Base-by-base conservation (phyloP, 2,113 vertebrate genomes). In the Odontesthes bonariensis region DNA sequence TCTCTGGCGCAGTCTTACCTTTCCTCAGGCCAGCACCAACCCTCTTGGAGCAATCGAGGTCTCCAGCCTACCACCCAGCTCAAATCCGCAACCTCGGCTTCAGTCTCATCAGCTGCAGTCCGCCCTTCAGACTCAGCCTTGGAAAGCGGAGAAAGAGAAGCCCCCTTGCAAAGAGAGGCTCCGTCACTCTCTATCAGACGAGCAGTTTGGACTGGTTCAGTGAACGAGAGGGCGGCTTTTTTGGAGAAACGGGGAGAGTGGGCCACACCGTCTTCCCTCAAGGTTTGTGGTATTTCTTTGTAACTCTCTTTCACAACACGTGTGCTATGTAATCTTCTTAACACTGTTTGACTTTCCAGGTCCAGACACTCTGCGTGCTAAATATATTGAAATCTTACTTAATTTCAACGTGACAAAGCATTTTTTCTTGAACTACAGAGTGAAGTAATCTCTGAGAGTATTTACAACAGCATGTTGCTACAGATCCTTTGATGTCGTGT, bases 231-330 rank as follows among this genome's bases (percentile, higher is more conserved):
- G 72, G 64, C 86, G 1, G 82, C 84, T 19, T 85, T 91, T 55
- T 20, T 87, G 31, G 86, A 92, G 47, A 90, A 83, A 83, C 77
- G 33, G 19, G 69, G 77, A 4, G 88, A 90, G 20, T 70, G 77
- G 85, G 77, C 72, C 9, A 1, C 71, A 23, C 35, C 82, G 6
- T 19, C 72, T 57, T 88, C 59, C 63, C 53, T 58, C 75, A 93
- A 92, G 85, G 82, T 79, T 82, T 64, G 87, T 89, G 58, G 63
- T 54, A 57, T 35, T 70, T 74, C 57, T 84, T 75, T 81, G 56
- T 74, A 57, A 55, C 53, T 32, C 7, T 54, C n/a, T 74, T 76
- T 65, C 10, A 75, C n/a, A 74, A 13, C 23, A 17, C 1, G 3
- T 49, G 27, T n/a, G 31, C 14, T 42, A 27, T 52, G 20, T 49